A percentile compares a stretch with the other conserved stretches of the same genome.
phyloP scores from a whole-genome alignment of 2,797 vertebrate genomes.

The Otus scops region DNA sequence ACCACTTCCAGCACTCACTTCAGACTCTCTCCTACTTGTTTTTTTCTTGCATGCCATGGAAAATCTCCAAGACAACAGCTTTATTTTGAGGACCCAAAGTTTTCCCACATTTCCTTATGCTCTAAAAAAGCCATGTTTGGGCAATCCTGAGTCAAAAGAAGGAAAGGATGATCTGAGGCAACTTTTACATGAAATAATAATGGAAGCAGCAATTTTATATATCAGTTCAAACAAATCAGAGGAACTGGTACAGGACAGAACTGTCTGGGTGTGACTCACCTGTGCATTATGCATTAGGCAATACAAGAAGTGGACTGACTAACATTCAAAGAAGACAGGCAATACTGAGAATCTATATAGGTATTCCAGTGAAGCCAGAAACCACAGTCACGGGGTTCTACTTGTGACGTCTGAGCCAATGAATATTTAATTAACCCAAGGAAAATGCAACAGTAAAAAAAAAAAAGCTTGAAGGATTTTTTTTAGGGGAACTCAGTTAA shows the following conservation, averaged over 20 bases:
- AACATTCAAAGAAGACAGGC: background rate
- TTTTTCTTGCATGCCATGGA: background rate
- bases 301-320: background rate
- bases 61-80: background rate
- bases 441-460: background rate
- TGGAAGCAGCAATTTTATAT: background rate
- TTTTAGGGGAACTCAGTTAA: background rate
- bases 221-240: background rate
- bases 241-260: background rate
- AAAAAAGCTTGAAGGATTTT: background rate
- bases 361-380: background rate
- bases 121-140: background rate
- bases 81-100: background rate
- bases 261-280: background rate
- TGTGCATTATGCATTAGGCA: background rate
- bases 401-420: background rate
- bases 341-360: background rate
- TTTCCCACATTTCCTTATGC: background rate
- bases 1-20: background rate
- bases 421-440: background rate
- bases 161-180: background rate
- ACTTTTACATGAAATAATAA: background rate
- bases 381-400: background rate
- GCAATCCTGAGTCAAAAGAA: background rate
- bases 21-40: background rate